phyloP scores from a whole-genome alignment of 2,113 vertebrate genomes.

The Phylloscopus trochilus region DNA sequence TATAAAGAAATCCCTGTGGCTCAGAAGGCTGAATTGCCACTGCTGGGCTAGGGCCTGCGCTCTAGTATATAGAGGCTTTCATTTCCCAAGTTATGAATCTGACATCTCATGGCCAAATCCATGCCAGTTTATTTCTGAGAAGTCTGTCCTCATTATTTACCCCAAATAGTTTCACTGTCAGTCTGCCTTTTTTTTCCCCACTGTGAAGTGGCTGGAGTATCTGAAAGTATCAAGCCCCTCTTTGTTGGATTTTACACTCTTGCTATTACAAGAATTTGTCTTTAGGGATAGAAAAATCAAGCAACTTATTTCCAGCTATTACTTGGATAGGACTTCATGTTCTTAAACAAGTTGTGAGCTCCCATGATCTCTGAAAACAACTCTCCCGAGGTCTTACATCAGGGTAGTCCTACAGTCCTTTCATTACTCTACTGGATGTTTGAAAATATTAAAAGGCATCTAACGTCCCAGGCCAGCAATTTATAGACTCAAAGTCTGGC shows the following conservation, averaged over 20 bases:
- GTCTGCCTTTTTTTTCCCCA: neutral
- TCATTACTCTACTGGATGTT: constrained; percentile 62
- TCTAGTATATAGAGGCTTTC: constrained; percentile 47
- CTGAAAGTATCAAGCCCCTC: constrained; percentile 37
- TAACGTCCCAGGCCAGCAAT: constrained; percentile 58
- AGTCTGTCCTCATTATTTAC: constrained; percentile 58
- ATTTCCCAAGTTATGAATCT: constrained; percentile 61
- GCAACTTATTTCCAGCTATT: constrained; percentile 62
- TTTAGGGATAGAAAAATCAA: constrained; percentile 62
- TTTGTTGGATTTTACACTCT: constrained; percentile 60
- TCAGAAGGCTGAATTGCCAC: constrained; percentile 46
- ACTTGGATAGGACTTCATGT: constrained; percentile 53
- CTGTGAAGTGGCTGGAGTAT: constrained; percentile 6
- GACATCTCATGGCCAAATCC: constrained; percentile 58
- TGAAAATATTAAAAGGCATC: constrained; percentile 69
- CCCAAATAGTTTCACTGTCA: constrained; percentile 50
- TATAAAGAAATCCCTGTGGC: constrained; percentile 57
- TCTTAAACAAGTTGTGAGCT: constrained; percentile 59
- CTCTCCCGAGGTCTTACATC: constrained; percentile 41
- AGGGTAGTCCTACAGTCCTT: constrained; percentile 52
- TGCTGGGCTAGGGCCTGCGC: constrained; percentile 10
- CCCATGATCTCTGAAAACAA: constrained; percentile 50
- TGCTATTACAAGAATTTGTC: constrained; percentile 62
- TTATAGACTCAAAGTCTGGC: constrained; percentile 24
- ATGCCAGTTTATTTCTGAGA: constrained; percentile 50